Conservation (phyloP, 2,888 invertebrate species). For the Zaprionus bogoriensis region DNA sequence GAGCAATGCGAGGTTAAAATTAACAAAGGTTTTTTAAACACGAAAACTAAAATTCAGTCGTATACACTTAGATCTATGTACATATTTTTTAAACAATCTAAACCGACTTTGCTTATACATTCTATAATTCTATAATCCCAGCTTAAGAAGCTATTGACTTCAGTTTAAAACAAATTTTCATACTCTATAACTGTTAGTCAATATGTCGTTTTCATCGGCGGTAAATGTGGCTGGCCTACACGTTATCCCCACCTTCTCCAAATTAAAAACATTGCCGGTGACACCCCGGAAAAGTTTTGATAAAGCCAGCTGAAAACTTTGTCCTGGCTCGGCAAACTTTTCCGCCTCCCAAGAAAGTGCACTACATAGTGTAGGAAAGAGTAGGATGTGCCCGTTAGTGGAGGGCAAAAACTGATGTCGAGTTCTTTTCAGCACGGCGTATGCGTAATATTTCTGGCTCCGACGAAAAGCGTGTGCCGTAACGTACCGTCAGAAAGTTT, state of each 20-base stretch:
- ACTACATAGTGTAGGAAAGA: not conserved
- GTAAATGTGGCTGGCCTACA: not conserved
- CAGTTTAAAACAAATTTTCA: not conserved
- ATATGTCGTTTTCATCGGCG: not conserved
- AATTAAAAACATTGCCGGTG: conserved; percentile 1
- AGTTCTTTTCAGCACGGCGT: conserved; percentile 31
- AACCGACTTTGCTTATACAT: no score
- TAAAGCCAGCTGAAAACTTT: conserved; percentile 44
- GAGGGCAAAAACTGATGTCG: conserved; percentile 32
- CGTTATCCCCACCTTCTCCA: not conserved
- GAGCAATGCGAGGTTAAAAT: no score
- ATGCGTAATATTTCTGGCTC: conserved; percentile 47
- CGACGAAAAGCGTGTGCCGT: conserved; percentile 4
- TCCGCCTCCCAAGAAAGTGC: not conserved
- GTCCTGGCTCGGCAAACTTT: conserved; percentile 32
- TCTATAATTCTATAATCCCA: no score
- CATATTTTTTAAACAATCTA: no score
- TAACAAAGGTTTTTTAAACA: no score
- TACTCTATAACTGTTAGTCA: not conserved
- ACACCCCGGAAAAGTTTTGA: conserved; percentile 24
- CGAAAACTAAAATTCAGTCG: not conserved
- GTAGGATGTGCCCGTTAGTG: conserved; percentile 5
- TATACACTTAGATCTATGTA: no score
- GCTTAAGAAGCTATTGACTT: no score
- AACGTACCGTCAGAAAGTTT: conserved; percentile 27